Base-by-base conservation (phyloP, 1,140 invertebrate species). In the Drosophila tani region DNA sequence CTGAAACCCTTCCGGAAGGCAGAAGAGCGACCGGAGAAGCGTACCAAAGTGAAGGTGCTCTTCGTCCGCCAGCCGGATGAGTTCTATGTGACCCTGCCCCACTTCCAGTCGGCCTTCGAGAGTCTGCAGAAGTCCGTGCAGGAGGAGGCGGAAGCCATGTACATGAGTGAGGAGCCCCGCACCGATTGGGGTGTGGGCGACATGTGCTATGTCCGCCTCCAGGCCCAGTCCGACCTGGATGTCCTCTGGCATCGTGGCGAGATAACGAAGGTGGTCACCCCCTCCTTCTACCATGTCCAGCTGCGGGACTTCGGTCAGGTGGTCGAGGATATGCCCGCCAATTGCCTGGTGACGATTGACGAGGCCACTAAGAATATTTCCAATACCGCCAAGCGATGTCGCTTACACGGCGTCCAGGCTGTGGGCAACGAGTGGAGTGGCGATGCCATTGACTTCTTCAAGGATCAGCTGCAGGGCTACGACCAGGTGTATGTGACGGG, bases 1-100 rank as follows among this genome's bases (percentile, higher is more conserved):
- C 27, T 55, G 43, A 15, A 32, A 2, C 46, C 29, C 3, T 69
- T 40, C 15, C 43, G 53, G 3, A 4, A n/a, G 21, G 1, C 29
- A 11, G 29, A 58, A 14, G 29, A 58, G 17, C 19, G 46, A 38
- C n/a, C 19, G 7, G 21, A 76, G 8, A 41, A 68, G 24, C 74
- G 66, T 12, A 15, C 35, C 5, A 3, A n/a, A 5, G 67, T 90
- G 2, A 45, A 64, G 2, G 7, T 88, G 2, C 19, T 81, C 1
- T 45, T 70, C 17, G 51, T 81, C 11, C 58, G 46, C 1, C 45
- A 82, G 53, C 91, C 91, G 6, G 46, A 64, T 5, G 91, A 92
- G 49, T 92, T 92, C 64, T 92, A 92, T 62, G 66, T 91, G 12
- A 75, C 77, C 8, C 50, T 91, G n/a, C 17, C 60, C 0, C 57